Percentiles rank a stretch among this genome's conserved stretches.
These are phyloP conservation scores for Enteromius unitaeniatus DNA, from an alignment of 2,797 vertebrate species.

Conservation along the genomic window DNA sequence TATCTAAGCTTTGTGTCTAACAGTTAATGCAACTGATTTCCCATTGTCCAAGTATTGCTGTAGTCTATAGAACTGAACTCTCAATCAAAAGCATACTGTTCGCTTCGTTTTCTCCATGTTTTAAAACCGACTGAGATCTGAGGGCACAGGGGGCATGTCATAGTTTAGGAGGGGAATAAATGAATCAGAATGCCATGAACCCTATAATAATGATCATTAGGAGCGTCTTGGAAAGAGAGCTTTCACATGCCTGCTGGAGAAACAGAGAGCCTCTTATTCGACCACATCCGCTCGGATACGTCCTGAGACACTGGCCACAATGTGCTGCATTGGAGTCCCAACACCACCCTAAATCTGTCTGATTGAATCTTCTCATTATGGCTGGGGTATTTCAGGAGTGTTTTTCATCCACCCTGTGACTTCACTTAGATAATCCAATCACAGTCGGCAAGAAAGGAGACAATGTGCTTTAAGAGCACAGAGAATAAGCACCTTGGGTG, in stretches of 20 bases:
- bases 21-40: background rate
- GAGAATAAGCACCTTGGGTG: background rate
- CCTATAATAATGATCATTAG: constrained; percentile 49
- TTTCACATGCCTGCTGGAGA: constrained; percentile 28
- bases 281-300: constrained; percentile 13
- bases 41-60: background rate
- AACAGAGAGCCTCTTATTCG: constrained; percentile 38
- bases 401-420: constrained; percentile 62
- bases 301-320: constrained; percentile 11
- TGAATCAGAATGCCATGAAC: constrained; percentile 42
- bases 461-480: constrained; percentile 20
- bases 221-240: constrained; percentile 29
- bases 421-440: constrained; percentile 64
- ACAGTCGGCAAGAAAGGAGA: constrained; percentile 20
- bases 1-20: background rate
- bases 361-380: constrained; percentile 62
- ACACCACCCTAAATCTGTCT: constrained; percentile 15
- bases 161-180: constrained; percentile 34
- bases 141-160: background rate
- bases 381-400: constrained; percentile 59
- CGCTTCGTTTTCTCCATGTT: background rate
- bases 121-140: background rate
- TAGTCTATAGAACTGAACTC: background rate
- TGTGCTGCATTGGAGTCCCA: background rate
- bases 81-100: background rate